A percentile compares a stretch with the other conserved stretches of the same genome.
Evolutionary conservation across 2,888 invertebrate genomes (phyloP).

Genomic region (Plagodis pulveraria): DNA sequence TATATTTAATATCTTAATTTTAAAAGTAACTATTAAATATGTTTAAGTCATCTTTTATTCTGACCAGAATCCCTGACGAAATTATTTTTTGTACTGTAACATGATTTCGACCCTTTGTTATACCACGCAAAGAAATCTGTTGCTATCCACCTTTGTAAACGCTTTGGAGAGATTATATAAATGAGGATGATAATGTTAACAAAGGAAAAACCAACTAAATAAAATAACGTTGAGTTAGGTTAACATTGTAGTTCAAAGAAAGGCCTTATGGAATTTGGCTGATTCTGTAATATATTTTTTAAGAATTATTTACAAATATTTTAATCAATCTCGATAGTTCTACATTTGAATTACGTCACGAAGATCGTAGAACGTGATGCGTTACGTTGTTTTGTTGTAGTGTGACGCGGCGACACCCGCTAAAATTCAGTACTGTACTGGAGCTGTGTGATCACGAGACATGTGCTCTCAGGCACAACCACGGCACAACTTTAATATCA

Average conservation of each 20-base stretch:
- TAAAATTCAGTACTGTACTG: too few species aligned
- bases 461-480: too few species aligned
- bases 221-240: not conserved
- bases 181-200: not conserved
- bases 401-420: too few species aligned
- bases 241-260: not conserved
- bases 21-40: constrained; percentile 44
- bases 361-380: constrained; percentile 31
- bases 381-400: too few species aligned
- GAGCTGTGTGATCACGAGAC: too few species aligned
- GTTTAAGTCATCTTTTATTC: constrained; percentile 45
- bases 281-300: too few species aligned
- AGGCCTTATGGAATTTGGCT: too few species aligned
- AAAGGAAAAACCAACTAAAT: not conserved
- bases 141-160: not conserved
- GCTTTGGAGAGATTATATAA: constrained; percentile 1
- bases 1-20: constrained; percentile 51
- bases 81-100: constrained; percentile 23
- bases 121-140: not conserved
- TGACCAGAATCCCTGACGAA: constrained; percentile 41
- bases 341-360: constrained; percentile 34
- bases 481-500: too few species aligned
- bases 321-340: constrained; percentile 12
- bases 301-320: too few species aligned
- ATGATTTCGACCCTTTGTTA: constrained; percentile 1